These are phyloP conservation scores for Zosterops hypoxanthus DNA, from an alignment of 2,113 vertebrate species.

Conservation along the genomic window DNA sequence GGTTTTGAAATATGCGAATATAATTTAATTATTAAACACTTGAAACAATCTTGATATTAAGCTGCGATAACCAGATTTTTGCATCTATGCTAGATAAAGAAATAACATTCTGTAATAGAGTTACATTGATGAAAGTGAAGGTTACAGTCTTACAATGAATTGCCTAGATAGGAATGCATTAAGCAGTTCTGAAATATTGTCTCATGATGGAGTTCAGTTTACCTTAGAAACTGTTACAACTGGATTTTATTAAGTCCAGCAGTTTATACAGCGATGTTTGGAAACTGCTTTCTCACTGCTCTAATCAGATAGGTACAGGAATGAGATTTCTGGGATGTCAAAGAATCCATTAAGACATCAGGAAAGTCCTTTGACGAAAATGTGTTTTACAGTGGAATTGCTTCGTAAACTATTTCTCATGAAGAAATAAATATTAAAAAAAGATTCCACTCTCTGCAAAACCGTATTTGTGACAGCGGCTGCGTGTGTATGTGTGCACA, in stretches of 20 bases:
- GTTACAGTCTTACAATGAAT: constrained; percentile 74
- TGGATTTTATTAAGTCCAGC: constrained; percentile 71
- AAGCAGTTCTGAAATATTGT: constrained; percentile 72
- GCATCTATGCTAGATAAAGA: constrained; percentile 75
- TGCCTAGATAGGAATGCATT: constrained; percentile 70
- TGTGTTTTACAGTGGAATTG: constrained; percentile 67
- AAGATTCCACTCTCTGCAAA: constrained; percentile 69
- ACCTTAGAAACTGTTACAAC: constrained; percentile 65
- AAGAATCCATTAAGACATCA: constrained; percentile 60
- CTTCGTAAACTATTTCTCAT: constrained; percentile 68
- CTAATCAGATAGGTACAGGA: constrained; percentile 59
- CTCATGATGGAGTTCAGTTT: constrained; percentile 61
- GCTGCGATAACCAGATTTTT: constrained; percentile 70
- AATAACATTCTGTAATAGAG: constrained; percentile 72
- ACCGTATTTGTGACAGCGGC: background rate
- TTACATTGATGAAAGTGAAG: constrained; percentile 74
- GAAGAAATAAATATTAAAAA: constrained; percentile 64
- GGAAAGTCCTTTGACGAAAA: constrained; percentile 41
- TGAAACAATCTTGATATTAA: constrained; percentile 74
- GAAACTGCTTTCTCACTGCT: constrained; percentile 60
- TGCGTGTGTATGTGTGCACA: constrained; percentile 22
- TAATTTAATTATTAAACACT: constrained; percentile 80
- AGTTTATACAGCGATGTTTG: constrained; percentile 60
- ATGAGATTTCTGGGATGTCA: constrained; percentile 65
- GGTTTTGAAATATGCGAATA: constrained; percentile 74